A percentile compares a stretch with the other conserved stretches of the same genome.
These are phyloP conservation scores for Microtus richardsoni DNA, from an alignment of 2,113 vertebrate species.

Conservation along the genomic window DNA sequence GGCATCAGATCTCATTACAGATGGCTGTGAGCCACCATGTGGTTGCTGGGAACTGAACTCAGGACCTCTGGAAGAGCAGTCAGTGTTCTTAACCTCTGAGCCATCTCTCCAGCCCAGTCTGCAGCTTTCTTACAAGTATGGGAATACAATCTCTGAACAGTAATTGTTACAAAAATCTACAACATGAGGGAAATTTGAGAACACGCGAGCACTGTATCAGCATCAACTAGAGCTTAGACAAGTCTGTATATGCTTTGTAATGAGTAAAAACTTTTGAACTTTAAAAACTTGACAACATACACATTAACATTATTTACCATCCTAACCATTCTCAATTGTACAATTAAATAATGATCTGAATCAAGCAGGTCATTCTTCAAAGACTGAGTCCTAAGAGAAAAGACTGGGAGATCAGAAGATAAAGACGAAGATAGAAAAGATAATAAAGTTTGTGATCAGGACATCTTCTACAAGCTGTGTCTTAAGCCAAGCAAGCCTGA, in stretches of 20 bases:
- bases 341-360: not conserved
- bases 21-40: too few relatives aligned
- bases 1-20: too few relatives aligned
- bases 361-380: not conserved
- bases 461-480: not conserved
- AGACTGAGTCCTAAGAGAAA: not conserved
- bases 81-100: too few relatives aligned
- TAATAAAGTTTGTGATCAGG: not conserved
- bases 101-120: too few relatives aligned
- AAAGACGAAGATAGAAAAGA: not conserved
- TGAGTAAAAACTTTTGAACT: not conserved
- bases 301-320: not conserved
- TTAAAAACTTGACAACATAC: not conserved
- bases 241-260: not conserved
- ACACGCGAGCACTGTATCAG: not conserved
- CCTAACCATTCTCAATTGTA: not conserved
- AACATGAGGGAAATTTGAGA: not conserved
- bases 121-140: not conserved
- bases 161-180: constrained; percentile 19
- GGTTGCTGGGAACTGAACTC: too few relatives aligned
- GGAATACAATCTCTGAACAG: not conserved
- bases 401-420: not conserved
- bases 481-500: not conserved
- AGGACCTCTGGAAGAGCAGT: too few relatives aligned
- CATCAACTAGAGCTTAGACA: not conserved